Evolutionary conservation across 2,888 invertebrate species (phyloP), one percentile per base, ranked within the genome.

Genomic region (Seira musarum): DNA sequence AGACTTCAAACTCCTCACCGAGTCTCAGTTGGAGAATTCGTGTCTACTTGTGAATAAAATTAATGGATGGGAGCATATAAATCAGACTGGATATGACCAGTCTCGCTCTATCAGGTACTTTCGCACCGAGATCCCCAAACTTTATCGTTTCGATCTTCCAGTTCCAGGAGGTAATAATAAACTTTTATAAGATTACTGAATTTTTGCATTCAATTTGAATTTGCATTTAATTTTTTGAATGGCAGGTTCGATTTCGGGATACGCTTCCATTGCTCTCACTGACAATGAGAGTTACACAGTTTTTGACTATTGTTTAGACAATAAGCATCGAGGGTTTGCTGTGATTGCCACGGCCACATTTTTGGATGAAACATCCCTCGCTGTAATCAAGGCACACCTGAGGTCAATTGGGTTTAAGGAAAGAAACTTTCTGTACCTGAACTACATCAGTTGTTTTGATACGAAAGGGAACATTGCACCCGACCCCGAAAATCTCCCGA

Each of bases 281-380:
- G 75, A 75, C 63, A 75, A 75, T 24, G 25, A 63, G n/a, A 75
- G 68, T 49, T 68, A 63, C 74, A 74, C 57, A 61, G 13, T 75
- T 15, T 68, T 68, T n/a, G 75, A 75, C 53, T 75, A 61, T 25
- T 75, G 75, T 21, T 75, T 75, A 21, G 68, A 68, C 67, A 74
- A 74, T n/a, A 61, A 67, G 1, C 67, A 35, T 40, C 65, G 65
- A 10, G 21, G n/a, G 15, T 65, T 65, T 65, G 65, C 65, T n/a
- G 65, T 65, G 5, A 35, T 40, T 10, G 21, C 68, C 8, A 49
- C 40, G 6, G 21, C 67, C 15, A 60, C 40, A 1, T 3, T 6
- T 40, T 24, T 74, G 46, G 67, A 67, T 21, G 60, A 30, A 2
- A 74, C 40, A 1, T 57, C 1, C 0, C 40, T 57, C 15, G 61